Conservation (phyloP, 2,113 vertebrate species). For the Solea senegalensis region DNA sequence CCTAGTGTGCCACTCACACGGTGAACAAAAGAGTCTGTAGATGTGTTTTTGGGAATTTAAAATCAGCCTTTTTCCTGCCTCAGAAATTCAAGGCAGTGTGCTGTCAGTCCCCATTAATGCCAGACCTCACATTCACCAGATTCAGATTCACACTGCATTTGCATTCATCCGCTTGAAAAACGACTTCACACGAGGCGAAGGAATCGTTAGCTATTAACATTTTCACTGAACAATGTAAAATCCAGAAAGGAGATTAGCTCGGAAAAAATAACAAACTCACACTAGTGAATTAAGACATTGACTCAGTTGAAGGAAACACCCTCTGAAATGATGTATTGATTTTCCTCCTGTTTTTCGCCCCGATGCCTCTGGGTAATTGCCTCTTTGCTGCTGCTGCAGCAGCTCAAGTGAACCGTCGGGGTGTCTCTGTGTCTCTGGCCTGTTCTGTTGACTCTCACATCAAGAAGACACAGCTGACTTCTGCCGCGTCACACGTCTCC, state of each 20-base stretch:
- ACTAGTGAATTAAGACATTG: slow-evolving; percentile 70
- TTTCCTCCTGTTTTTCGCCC: slow-evolving; percentile 74
- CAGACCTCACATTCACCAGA: slow-evolving; percentile 32
- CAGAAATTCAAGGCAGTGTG: slow-evolving; percentile 21
- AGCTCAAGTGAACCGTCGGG: slow-evolving; percentile 60
- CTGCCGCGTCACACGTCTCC: slow-evolving; percentile 19
- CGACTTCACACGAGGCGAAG: not conserved
- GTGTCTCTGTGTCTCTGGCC: slow-evolving; percentile 60
- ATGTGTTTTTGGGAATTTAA: slow-evolving; percentile 46
- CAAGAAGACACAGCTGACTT: slow-evolving; percentile 31
- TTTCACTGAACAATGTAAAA: slow-evolving; percentile 29
- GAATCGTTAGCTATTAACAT: slow-evolving; percentile 40
- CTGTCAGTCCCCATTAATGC: slow-evolving; percentile 50
- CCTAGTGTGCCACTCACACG: slow-evolving; percentile 30
- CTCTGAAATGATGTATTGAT: slow-evolving; percentile 81
- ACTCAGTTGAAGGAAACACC: slow-evolving; percentile 74
- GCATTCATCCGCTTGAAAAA: slow-evolving; percentile 28
- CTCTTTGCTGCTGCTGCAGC: slow-evolving; percentile 66
- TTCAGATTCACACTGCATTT: slow-evolving; percentile 33
- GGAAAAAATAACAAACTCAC: slow-evolving; percentile 40
- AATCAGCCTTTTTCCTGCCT: slow-evolving; percentile 36
- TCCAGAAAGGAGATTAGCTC: slow-evolving; percentile 31
- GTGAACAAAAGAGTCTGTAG: slow-evolving; percentile 28
- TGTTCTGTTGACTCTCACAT: slow-evolving; percentile 41
- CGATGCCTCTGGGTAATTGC: slow-evolving; percentile 76